These are phyloP conservation scores for Drosophila tristis DNA, from an alignment of 1,140 invertebrate genomes.

Conservation along the genomic window DNA sequence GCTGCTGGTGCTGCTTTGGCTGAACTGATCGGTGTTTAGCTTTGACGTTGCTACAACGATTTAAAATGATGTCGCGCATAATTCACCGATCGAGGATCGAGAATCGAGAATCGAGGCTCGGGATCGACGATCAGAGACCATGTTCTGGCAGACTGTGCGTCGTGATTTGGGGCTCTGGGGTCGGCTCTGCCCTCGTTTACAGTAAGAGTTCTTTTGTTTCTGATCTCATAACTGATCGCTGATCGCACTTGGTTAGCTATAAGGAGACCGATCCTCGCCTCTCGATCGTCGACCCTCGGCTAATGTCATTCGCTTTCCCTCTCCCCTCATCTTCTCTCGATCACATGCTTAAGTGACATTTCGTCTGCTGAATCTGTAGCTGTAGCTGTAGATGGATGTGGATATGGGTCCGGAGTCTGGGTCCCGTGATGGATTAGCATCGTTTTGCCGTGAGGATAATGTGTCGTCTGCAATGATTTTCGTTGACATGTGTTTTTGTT, in stretches of 20 bases:
- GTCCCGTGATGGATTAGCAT: constrained; percentile 80
- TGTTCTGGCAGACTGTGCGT: constrained; percentile 70
- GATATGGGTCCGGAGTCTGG: constrained; percentile 18
- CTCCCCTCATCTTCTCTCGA: constrained; percentile 4
- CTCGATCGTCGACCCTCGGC: neutral
- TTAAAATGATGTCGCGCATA: constrained; percentile 83
- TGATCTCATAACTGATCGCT: constrained; percentile 74
- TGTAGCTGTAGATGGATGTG: neutral
- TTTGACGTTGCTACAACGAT: constrained; percentile 79
- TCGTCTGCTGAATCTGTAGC: constrained; percentile 42
- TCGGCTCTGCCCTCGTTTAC: constrained; percentile 56
- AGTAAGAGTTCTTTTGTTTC: constrained; percentile 79
- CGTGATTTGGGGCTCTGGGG: constrained; percentile 44
- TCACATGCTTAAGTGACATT: constrained; percentile 80
- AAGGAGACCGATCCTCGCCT: constrained; percentile 12
- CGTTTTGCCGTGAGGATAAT: constrained; percentile 78
- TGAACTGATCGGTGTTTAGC: constrained; percentile 79
- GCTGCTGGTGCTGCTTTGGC: constrained; percentile 1
- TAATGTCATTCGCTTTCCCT: no score
- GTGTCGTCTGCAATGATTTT: constrained; percentile 82
- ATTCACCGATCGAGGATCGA: constrained; percentile 66
- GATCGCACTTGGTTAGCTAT: constrained; percentile 58
- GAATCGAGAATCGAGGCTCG: constrained; percentile 33
- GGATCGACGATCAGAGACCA: constrained; percentile 23
- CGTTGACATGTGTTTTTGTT: constrained; percentile 64